Conservation (phyloP, 2,113 vertebrate genomes). For the Leptocoma aspasia region DNA sequence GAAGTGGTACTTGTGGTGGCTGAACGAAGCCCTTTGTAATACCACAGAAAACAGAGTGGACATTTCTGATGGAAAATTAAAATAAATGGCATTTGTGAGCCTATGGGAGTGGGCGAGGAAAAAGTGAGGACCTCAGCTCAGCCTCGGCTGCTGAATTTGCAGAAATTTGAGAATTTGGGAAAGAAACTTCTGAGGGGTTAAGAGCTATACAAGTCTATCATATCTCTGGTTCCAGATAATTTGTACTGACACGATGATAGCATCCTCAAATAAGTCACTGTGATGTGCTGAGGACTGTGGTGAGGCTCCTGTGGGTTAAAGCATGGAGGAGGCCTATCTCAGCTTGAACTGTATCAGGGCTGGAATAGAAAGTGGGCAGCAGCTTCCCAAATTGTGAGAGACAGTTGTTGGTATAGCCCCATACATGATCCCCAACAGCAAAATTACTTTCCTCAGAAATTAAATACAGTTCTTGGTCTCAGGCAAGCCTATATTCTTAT, state of each 20-base stretch:
- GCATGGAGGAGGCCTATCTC: not conserved
- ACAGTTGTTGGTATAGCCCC: not conserved
- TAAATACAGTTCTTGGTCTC: not conserved
- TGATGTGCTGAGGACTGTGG: not conserved
- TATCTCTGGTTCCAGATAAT: accelerated
- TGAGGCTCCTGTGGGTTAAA: not conserved
- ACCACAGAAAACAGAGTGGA: not conserved
- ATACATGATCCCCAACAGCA: not conserved
- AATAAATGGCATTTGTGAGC: not conserved
- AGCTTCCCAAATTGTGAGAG: not conserved
- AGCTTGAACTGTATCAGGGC: not conserved
- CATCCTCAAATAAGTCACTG: not conserved
- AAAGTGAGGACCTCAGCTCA: not conserved
- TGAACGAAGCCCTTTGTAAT: not conserved
- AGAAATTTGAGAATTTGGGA: too few relatives aligned
- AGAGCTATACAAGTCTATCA: not conserved
- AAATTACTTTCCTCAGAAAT: not conserved
- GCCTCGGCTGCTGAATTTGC: not conserved
- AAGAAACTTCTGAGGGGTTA: not conserved
- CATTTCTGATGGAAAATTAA: not conserved
- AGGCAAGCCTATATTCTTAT: not conserved
- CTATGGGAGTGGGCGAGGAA: not conserved
- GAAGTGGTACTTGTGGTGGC: not conserved
- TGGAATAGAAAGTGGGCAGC: not conserved
- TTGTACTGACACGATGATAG: not conserved